phyloP scores from a whole-genome alignment of 2,797 vertebrate species.

The Hemibagrus guttatus region DNA sequence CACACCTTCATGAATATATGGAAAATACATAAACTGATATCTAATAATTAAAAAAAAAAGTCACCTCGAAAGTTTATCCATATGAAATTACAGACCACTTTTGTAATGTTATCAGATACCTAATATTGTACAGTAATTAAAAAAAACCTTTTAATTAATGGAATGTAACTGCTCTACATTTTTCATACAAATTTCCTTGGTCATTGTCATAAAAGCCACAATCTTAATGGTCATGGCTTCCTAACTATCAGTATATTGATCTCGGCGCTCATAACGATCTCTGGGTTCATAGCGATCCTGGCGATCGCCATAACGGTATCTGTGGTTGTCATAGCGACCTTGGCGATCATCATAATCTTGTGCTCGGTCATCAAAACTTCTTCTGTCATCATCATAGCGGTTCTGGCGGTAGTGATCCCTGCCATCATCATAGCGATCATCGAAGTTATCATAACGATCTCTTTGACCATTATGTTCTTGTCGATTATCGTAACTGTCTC shows the following conservation, averaged over 20 bases:
- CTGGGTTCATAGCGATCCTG: constrained; percentile 34
- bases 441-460: background rate
- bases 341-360: constrained; percentile 52
- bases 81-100: background rate
- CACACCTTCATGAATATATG: background rate
- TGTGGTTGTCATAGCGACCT: constrained; percentile 22
- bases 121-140: background rate
- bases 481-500: constrained; percentile 45
- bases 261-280: constrained; percentile 15
- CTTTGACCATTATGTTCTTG: constrained; percentile 32
- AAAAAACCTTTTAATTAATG: background rate
- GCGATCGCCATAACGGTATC: constrained; percentile 34
- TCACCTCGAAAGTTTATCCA: background rate
- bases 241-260: background rate
- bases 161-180: background rate
- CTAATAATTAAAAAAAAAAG: background rate
- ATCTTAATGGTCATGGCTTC: background rate
- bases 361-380: constrained; percentile 28
- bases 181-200: background rate
- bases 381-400: background rate
- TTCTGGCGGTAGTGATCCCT: constrained; percentile 21
- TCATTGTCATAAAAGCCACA: background rate
- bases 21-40: too few relatives aligned
- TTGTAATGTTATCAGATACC: background rate
- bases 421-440: constrained; percentile 15